Base-by-base conservation (phyloP, 2,888 invertebrate species). In the Pycnomerus fuliginosus region DNA sequence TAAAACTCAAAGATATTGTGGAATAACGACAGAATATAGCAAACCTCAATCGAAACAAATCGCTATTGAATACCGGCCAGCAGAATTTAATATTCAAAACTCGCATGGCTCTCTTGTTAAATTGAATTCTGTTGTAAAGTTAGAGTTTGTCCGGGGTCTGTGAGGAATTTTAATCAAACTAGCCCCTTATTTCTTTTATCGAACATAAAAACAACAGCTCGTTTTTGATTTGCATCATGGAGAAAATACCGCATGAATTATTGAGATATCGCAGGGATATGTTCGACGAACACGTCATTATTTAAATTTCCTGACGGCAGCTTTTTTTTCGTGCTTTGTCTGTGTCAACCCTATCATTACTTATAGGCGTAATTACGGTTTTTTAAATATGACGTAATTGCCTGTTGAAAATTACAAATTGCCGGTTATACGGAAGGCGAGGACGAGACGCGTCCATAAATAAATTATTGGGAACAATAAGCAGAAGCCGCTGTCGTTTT, bases 121-220 rank as follows among this genome's bases (percentile, higher is more conserved):
- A 57, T 52, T 52, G 52, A 53, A 50, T 50, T 57, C 47, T 53
- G 49, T 47, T 50, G 55, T 57, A 51, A 35, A 55, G 42, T 51
- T 40, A 50, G 50, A 53, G 48, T 53, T 52, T 45, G 42, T 44
- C 48, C 38, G 24, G 50, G 47, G 46, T 43, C 56, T 56, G 62
- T 53, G 43, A 62, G 61, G 70, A 69, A 70, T 69, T 70, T 70
- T 70, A 70, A 70, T 69, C 67, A 70, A 69, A 68, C 62, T 62
- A n/a, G 61, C 65, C 65, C 65, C 63, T 60, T 56, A 58, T 55
- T 56, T 58, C 61, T 58, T 60, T 55, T 58, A 60, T 59, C 58
- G 53, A 53, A 58, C 59, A 57, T 59, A 61, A 63, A 43, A 64
- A 65, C 61, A 62, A 64, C 60, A 53, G 52, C 53, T 56, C 60